These are phyloP conservation scores for Dinothrombium tinctorium DNA, from an alignment of 1,140 invertebrate genomes.

Conservation along the genomic window DNA sequence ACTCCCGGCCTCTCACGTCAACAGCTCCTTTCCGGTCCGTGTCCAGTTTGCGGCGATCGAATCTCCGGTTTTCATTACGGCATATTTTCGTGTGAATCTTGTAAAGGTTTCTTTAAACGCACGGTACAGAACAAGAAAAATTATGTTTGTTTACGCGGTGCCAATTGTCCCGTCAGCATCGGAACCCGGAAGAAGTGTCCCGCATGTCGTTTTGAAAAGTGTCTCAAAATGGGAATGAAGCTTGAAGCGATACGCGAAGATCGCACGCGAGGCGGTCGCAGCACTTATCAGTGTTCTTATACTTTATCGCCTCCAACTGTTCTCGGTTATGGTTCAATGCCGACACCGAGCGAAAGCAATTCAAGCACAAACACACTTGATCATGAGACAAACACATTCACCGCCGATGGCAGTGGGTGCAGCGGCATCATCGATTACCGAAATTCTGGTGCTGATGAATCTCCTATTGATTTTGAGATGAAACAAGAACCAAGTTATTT, in stretches of 20 bases:
- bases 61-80: slow-evolving; percentile 86
- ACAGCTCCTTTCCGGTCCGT: slow-evolving; percentile 36
- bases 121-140: slow-evolving; percentile 94
- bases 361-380: neutral
- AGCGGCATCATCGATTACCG: no score
- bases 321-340: neutral
- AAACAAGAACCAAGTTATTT: neutral
- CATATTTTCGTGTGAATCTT: slow-evolving; percentile 89
- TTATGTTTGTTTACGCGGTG: slow-evolving; percentile 73
- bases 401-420: neutral
- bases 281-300: slow-evolving; percentile 81
- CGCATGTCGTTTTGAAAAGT: slow-evolving; percentile 84
- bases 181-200: slow-evolving; percentile 86
- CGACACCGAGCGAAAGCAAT: neutral
- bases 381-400: neutral
- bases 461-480: slow-evolving; percentile 1
- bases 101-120: slow-evolving; percentile 92
- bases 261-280: slow-evolving; percentile 72
- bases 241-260: slow-evolving; percentile 87
- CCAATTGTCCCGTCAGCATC: slow-evolving; percentile 62
- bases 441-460: neutral
- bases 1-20: slow-evolving; percentile 14
- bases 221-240: slow-evolving; percentile 86
- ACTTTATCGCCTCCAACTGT: slow-evolving; percentile 36
- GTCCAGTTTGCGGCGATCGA: slow-evolving; percentile 81